These are phyloP conservation scores for Batillaria attramentaria DNA, from an alignment of 1,140 invertebrate species.

Conservation along the genomic window DNA sequence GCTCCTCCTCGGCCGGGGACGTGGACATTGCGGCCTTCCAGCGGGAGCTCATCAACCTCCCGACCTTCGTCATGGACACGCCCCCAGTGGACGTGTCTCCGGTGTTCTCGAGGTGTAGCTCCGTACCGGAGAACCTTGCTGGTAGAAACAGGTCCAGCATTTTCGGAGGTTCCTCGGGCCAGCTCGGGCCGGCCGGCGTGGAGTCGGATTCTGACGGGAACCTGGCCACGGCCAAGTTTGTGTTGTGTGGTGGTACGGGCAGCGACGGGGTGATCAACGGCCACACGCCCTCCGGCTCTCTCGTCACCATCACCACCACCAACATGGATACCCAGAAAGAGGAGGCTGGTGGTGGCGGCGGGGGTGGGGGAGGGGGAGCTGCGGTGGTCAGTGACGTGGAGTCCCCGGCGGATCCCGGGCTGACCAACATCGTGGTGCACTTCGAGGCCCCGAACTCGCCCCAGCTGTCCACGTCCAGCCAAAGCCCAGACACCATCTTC, in stretches of 20 bases:
- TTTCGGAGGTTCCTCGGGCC: conserved; percentile 45
- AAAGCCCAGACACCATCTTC: conserved; percentile 59
- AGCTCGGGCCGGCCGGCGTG: conserved; percentile 41
- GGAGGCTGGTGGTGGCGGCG: conserved; percentile 24
- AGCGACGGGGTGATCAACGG: not conserved
- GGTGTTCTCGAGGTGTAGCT: conserved; percentile 67
- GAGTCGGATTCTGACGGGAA: conserved; percentile 36
- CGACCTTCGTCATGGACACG: conserved; percentile 70
- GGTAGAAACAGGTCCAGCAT: conserved; percentile 40
- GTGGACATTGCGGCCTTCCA: conserved; percentile 69
- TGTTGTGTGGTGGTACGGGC: not conserved
- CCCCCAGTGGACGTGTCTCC: conserved; percentile 61
- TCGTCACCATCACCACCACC: conserved; percentile 65
- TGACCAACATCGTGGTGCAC: conserved; percentile 66
- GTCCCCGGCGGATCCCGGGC: conserved; percentile 41
- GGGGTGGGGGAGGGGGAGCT: conserved; percentile 40
- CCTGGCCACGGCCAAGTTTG: conserved; percentile 34
- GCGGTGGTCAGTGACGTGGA: conserved; percentile 44
- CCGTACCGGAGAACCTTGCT: conserved; percentile 67
- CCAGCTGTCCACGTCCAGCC: conserved; percentile 61
- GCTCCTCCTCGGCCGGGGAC: conserved; percentile 47
- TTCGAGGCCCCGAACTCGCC: conserved; percentile 68
- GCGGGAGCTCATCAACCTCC: conserved; percentile 70
- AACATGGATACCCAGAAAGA: conserved; percentile 47
- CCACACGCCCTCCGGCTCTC: conserved; percentile 37